Evolutionary conservation across 2,113 vertebrate species (phyloP).

Genomic region (Cyprinodon brontotheroides): DNA sequence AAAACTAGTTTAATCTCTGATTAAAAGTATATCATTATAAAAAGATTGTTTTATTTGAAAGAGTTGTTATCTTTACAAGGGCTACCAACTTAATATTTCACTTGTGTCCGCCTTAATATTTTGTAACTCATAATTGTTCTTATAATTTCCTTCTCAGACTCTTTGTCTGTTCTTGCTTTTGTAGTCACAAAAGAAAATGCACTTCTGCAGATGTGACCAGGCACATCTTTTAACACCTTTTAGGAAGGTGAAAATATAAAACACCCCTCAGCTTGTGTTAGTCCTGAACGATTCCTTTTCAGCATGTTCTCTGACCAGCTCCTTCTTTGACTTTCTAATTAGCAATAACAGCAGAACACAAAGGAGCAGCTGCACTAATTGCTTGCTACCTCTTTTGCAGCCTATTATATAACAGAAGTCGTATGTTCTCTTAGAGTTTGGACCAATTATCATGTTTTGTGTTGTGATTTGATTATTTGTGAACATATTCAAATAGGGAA

Average conservation of each 20-base stretch:
- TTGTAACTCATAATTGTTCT: not conserved
- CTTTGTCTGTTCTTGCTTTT: not conserved
- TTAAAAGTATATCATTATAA: no score
- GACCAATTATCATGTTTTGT: not conserved
- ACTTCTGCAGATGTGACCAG: not conserved
- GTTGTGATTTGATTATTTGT: constrained; percentile 8
- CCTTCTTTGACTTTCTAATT: constrained; percentile 39
- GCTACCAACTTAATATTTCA: no score
- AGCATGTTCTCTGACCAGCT: constrained; percentile 7
- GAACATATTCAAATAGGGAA: not conserved
- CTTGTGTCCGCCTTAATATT: not conserved
- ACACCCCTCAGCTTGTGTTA: not conserved
- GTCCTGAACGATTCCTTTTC: constrained; percentile 7
- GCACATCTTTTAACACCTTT: not conserved
- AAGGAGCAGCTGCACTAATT: constrained; percentile 40
- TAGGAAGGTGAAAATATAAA: constrained; percentile 1
- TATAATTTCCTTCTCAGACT: not conserved
- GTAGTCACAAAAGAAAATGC: not conserved
- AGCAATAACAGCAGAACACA: constrained; percentile 26
- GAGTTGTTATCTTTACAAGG: no score
- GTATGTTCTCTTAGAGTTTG: not conserved
- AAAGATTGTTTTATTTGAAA: no score
- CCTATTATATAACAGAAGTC: constrained; percentile 7
- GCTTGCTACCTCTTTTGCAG: not conserved
- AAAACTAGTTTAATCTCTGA: no score